Evolutionary conservation across 2,113 vertebrate genomes (phyloP), one percentile per base, ranked within the genome.

Genomic region (Hepsetus odoe): DNA sequence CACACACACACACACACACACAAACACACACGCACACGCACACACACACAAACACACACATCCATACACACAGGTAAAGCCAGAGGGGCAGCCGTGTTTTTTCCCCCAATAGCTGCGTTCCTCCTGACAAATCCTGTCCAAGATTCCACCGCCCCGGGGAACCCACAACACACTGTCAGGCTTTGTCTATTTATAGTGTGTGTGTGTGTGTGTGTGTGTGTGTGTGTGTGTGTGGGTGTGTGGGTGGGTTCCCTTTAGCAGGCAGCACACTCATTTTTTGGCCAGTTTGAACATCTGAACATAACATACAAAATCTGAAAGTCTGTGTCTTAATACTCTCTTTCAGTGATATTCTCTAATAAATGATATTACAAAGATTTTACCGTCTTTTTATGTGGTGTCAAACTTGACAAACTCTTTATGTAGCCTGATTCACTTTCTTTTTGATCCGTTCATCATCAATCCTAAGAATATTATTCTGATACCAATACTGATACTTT

Each of bases 121-220:
- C 62, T 81, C 62, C 64, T 74, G 55, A 49, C 79, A 64, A 64
- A 32, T 58, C 22, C 53, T 83, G n/a, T 59, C 67, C 42, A 77
- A 76, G 44, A 77, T 77, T 83, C 82, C 82, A 76, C 6, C 61
- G 62, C 82, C 82, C 16, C n/a, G 24, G 51, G 82, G 74, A 24
- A 80, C 44, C 42, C 69, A 81, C 44, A 67, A 22, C 67, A 66
- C 68, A 72, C 77, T 79, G 68, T 72, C 68, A 79, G 49, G 66
- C 28, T 61, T 61, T 70, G 76, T 77, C 66, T 77, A 77, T 70
- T 77, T 49, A 70, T 70, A 77, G 66, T 70, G 38, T 42, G 13
- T 74, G 53, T 51, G 20, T 71, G 24, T 70, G 55, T 74, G 51
- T 62, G 55, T 80, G 64, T 74, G 76, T 30, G 12, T 70, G 66